phyloP scores from a whole-genome alignment of 2,888 invertebrate species.

The Lasioglossum figueresi region DNA sequence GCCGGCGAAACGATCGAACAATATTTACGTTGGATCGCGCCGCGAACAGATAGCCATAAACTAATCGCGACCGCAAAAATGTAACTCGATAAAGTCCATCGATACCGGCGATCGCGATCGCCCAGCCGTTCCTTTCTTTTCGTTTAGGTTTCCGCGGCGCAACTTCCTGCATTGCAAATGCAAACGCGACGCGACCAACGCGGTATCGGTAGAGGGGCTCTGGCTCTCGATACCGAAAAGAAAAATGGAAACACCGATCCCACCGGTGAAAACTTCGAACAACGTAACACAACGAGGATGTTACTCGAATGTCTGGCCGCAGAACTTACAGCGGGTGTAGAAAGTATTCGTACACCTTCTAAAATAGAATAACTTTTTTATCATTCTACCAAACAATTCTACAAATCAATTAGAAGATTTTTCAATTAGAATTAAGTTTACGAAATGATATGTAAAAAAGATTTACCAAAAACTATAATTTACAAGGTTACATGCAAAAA shows the following conservation, averaged over 20 bases:
- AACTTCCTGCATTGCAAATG: constrained; percentile 73
- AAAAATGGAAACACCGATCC: constrained; percentile 14
- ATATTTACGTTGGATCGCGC: constrained; percentile 30
- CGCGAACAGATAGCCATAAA: not conserved
- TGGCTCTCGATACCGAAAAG: constrained; percentile 27
- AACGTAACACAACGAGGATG: constrained; percentile 3
- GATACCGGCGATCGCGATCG: constrained; percentile 42
- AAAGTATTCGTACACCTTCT: no score
- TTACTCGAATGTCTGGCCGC: not conserved
- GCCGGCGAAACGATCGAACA: constrained; percentile 25
- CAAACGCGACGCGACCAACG: not conserved
- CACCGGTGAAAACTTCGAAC: constrained; percentile 7
- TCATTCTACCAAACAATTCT: no score
- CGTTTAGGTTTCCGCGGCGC: constrained; percentile 64
- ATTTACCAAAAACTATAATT: no score
- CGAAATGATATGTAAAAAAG: no score
- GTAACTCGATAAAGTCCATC: constrained; percentile 40
- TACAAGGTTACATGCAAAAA: no score
- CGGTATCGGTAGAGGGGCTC: not conserved
- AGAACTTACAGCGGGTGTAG: not conserved
- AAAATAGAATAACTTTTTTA: no score
- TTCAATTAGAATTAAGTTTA: no score
- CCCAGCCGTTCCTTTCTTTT: constrained; percentile 76
- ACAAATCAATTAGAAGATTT: no score
- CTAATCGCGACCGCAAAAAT: constrained; percentile 13